Base-by-base conservation (phyloP, 2,113 vertebrate species). In the Neolamprologus longior region DNA sequence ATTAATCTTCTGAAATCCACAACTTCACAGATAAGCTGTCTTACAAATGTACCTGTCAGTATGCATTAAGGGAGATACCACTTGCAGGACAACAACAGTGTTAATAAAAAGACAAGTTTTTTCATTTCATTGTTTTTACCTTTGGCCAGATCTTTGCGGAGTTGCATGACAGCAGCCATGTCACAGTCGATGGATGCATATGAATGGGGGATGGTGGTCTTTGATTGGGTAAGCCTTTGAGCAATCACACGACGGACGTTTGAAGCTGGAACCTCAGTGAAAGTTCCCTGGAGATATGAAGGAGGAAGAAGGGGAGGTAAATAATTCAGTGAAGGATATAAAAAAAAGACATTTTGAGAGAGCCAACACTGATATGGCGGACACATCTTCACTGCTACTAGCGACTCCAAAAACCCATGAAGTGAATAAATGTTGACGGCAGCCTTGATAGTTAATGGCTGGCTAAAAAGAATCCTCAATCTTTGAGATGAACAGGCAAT, bases 201-300 rank as follows among this genome's bases (percentile, higher is more conserved):
- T 1, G 98, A 96, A 35, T 99, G 99, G 90, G 98, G 98, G 91
- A 99, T 96, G 63, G 97, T 99, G 83, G 96, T 97, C 95, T 99
- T 99, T 31, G 99, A 99, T 81, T 98, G 97, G 4, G 97, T 98
- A 88, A 99, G 94, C 86, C 98, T 97, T 93, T 98, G 98, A 88
- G 98, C 99, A 86, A 99, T 99, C 87, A 99, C 97, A 90, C 97
- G 98, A 83, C 98, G 97, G 47, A 98, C 94, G 37, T 97, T 98
- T 88, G 98, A 97, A 40, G 98, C 97, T 63, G 98, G 98, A 91
- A 98, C 95, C 95, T 99, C 98, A 47, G 97, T 98, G 94, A 98
- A 99, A 0, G 97, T 97, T 58, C 97, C 98, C 99, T 99, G 92
- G 55, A 81, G 68, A 57, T 9, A 12, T 71, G 9, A 19, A 91